phyloP scores from a whole-genome alignment of 2,888 invertebrate genomes.

The Plebejus argus region DNA sequence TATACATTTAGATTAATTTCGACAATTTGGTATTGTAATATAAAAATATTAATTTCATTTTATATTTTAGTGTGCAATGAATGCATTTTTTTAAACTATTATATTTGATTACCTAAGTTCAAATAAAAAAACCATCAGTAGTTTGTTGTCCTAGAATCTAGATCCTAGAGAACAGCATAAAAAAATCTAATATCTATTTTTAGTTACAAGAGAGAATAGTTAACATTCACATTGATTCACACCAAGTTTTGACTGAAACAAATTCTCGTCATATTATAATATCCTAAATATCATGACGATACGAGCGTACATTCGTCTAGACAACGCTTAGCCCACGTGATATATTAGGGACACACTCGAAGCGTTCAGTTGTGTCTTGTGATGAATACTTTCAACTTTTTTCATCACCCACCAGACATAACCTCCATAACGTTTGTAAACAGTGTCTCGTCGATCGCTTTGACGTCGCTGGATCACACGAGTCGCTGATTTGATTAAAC shows the following conservation, averaged over 20 bases:
- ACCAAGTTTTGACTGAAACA: neutral
- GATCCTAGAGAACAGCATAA: neutral
- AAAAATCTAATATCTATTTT: neutral
- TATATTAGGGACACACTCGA: slow-evolving; percentile 18
- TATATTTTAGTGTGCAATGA: no score
- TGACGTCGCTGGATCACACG: slow-evolving; percentile 25
- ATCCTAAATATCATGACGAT: slow-evolving; percentile 12
- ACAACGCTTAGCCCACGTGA: slow-evolving; percentile 26
- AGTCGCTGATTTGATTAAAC: slow-evolving; percentile 12
- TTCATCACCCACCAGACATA: slow-evolving; percentile 41
- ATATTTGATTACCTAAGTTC: no score
- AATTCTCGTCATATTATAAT: neutral
- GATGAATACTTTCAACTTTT: slow-evolving; percentile 44
- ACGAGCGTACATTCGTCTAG: slow-evolving; percentile 17
- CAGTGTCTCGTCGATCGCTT: slow-evolving; percentile 41
- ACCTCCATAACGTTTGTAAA: slow-evolving; percentile 42
- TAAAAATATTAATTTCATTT: no score
- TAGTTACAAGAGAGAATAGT: neutral
- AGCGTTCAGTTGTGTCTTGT: slow-evolving; percentile 32
- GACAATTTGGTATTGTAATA: no score
- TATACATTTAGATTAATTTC: no score
- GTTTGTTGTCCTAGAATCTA: neutral
- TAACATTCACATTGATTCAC: neutral
- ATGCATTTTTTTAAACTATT: no score
- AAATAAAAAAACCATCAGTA: no score